These are phyloP conservation scores for Platycnemis pennipes DNA, from an alignment of 2,888 invertebrate genomes.

Conservation along the genomic window DNA sequence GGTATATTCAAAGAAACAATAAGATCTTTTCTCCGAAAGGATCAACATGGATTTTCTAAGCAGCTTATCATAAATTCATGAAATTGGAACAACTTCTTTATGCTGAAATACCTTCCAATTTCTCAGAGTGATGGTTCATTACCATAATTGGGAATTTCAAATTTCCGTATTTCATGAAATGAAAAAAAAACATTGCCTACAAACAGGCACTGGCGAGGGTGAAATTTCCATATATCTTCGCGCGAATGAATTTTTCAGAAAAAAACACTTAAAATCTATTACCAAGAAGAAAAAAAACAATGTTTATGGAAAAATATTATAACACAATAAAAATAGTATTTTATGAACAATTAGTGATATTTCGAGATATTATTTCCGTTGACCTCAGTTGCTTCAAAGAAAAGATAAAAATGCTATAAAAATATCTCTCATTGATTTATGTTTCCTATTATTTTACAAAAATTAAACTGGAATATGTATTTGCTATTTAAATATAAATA, in stretches of 20 bases:
- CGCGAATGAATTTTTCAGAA: background rate
- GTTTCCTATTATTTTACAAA: no score
- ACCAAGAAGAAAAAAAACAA: background rate
- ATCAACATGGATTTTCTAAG: no score
- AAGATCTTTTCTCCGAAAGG: no score
- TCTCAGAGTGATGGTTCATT: background rate
- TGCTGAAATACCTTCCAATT: background rate
- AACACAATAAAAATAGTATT: no score
- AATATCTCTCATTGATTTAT: no score
- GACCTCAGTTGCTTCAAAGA: no score
- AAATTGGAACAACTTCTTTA: background rate
- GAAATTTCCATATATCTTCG: background rate
- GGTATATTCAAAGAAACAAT: no score
- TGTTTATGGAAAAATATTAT: background rate
- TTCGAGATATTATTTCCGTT: no score
- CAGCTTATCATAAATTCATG: background rate
- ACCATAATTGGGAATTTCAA: background rate
- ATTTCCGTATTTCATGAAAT: background rate
- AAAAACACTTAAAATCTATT: background rate
- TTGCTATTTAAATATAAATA: no score
- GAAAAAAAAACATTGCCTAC: background rate
- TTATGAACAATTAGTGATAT: no score
- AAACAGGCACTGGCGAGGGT: background rate
- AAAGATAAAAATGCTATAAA: no score
- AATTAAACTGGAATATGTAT: no score